Evolutionary conservation across 1,140 invertebrate species (phyloP).

Genomic region (Mylabris phalerata): DNA sequence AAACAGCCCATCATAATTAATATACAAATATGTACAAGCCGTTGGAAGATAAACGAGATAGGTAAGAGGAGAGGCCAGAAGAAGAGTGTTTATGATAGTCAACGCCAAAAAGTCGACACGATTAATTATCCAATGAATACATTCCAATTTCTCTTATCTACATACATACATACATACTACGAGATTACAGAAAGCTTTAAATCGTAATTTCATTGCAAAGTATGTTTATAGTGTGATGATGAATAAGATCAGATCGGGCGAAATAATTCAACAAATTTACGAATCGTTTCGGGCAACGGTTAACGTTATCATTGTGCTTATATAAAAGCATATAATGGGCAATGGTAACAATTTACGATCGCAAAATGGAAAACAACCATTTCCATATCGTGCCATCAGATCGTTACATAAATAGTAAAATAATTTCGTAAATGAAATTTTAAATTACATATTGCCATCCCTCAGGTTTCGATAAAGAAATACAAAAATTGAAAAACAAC

Average conservation of each 20-base stretch:
- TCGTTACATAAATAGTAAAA: conserved; percentile 16
- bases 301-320: neutral
- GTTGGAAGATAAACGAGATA: neutral
- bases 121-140: neutral
- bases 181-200: too few relatives aligned
- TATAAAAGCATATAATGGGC: conserved; percentile 1
- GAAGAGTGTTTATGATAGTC: neutral
- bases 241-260: neutral
- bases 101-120: conserved; percentile 1
- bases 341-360: conserved; percentile 4
- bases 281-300: neutral
- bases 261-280: neutral
- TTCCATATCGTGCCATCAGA: conserved; percentile 12
- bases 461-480: neutral
- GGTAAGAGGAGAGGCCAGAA: neutral
- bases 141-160: conserved; percentile 2
- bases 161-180: neutral
- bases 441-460: conserved; percentile 27
- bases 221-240: too few relatives aligned
- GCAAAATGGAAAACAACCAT: conserved; percentile 3
- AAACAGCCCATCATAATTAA: conserved; percentile 20
- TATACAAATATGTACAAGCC: conserved; percentile 13
- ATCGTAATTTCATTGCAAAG: too few relatives aligned
- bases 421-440: conserved; percentile 30
- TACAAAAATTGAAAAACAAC: too few relatives aligned